phyloP scores from a whole-genome alignment of 2,113 vertebrate genomes.

The Crotalus tigris region DNA sequence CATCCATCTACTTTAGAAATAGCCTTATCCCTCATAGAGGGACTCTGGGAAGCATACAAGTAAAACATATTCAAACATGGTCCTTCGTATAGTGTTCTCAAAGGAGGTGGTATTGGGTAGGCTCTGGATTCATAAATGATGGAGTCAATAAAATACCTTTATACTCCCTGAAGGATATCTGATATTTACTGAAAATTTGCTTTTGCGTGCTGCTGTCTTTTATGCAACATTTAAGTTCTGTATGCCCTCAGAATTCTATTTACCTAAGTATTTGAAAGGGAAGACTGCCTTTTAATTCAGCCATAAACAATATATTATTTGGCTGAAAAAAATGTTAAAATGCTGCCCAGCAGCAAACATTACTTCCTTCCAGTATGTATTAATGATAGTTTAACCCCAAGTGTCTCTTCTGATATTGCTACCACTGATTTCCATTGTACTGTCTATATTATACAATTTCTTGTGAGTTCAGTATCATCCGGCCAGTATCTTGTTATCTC shows the following conservation, averaged over 20 bases:
- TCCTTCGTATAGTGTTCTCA: not conserved
- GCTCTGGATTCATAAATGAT: not conserved
- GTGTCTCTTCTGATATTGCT: not conserved
- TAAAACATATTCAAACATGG: not conserved
- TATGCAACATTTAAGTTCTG: not conserved
- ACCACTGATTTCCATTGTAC: not conserved
- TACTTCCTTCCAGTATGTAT: not conserved
- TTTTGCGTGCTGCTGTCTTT: not conserved
- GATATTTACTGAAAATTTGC: not conserved
- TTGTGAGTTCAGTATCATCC: not conserved
- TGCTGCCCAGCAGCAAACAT: not conserved
- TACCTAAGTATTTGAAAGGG: not conserved
- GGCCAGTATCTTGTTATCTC: not conserved
- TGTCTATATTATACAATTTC: not conserved
- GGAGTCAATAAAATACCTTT: not conserved
- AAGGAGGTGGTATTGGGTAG: not conserved
- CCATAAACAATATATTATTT: not conserved
- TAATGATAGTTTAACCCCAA: not conserved
- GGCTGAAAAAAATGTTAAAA: not conserved
- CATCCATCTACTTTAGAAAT: too few relatives aligned
- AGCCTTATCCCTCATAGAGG: not conserved
- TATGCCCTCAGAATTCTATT: not conserved
- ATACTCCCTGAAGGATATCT: not conserved
- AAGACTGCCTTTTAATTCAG: not conserved
- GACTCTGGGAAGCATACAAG: not conserved